Evolutionary conservation across 2,797 vertebrate genomes (phyloP).

Genomic region (Onychomys torridus): DNA sequence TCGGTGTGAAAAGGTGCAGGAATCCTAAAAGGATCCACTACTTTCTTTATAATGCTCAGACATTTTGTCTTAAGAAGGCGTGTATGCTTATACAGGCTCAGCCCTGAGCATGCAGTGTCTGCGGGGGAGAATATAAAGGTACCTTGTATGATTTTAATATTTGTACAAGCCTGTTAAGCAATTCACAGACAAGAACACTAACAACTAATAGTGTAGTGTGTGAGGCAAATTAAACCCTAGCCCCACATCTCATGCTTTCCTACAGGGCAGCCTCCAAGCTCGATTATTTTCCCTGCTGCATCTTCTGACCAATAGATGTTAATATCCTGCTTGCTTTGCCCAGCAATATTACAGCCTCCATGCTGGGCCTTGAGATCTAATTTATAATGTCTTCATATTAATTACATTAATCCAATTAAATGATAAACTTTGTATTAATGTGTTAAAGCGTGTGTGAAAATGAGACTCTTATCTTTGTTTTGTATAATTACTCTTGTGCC

Average conservation of each 20-base stretch:
- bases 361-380: neutral
- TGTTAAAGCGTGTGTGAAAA: neutral
- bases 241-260: fast-evolving
- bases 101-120: neutral
- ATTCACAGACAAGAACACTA: neutral
- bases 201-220: neutral
- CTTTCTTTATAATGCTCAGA: neutral
- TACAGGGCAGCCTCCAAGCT: fast-evolving
- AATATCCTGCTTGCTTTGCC: neutral
- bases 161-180: neutral
- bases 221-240: neutral
- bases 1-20: neutral
- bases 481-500: neutral
- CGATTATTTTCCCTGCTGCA: neutral
- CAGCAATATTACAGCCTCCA: neutral
- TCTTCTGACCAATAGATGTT: neutral
- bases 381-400: neutral
- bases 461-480: neutral
- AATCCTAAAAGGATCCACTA: neutral
- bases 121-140: neutral
- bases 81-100: neutral
- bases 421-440: neutral
- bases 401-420: neutral
- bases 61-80: neutral
- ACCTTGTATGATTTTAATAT: neutral